Evolutionary conservation across 2,797 vertebrate genomes (phyloP).

Genomic region (Melanotaenia pygmaea): DNA sequence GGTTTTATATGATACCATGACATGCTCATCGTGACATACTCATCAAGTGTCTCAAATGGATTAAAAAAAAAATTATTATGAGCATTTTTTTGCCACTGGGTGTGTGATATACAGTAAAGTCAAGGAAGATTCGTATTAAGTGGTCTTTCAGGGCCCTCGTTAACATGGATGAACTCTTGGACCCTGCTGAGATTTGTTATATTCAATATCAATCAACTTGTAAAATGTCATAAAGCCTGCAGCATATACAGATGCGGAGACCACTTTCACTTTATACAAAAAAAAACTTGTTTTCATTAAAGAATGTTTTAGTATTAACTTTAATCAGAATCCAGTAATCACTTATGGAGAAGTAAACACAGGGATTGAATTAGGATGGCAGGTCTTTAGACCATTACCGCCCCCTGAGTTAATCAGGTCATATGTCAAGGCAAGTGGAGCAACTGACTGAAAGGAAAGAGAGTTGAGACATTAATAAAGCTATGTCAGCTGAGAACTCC

Average conservation of each 20-base stretch:
- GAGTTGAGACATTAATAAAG: not conserved
- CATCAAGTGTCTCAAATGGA: constrained; percentile 11
- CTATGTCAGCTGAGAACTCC: not conserved
- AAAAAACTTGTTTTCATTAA: not conserved
- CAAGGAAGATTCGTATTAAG: not conserved
- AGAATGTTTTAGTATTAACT: not conserved
- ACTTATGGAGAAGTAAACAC: not conserved
- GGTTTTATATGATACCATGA: constrained; percentile 30
- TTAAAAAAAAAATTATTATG: not conserved
- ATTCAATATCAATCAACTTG: not conserved
- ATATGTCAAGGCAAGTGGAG: not conserved
- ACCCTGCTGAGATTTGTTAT: not conserved
- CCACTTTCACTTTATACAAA: not conserved
- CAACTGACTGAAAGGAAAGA: not conserved
- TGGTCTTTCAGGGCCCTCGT: not conserved
- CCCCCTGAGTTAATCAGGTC: not conserved
- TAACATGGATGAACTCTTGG: not conserved
- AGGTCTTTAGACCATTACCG: not conserved
- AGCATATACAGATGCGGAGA: not conserved
- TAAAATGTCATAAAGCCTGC: not conserved
- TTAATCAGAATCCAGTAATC: not conserved
- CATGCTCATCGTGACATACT: not conserved
- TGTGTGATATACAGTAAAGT: not conserved
- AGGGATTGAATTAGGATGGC: not conserved
- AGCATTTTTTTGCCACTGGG: constrained; percentile 20